Evolutionary conservation across 2,888 invertebrate species (phyloP), one percentile per base, ranked within the genome.

Genomic region (Oegoconia quadripuncta): DNA sequence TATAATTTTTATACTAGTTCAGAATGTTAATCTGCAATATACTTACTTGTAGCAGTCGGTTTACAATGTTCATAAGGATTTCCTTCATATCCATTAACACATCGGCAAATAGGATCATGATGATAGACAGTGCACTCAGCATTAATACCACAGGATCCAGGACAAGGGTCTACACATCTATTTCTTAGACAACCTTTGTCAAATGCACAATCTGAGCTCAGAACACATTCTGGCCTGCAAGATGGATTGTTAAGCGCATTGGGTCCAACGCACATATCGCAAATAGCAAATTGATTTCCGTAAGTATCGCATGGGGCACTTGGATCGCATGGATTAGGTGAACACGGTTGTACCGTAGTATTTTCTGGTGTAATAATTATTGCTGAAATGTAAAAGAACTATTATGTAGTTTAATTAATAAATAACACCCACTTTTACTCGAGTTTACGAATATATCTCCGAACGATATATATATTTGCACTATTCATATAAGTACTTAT

Each of bases 151-250:
- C 95, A 95, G 2, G 93, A 92, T 33, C 94, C 94, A 6, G 92
- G 91, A 55, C 95, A 95, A 12, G 95, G 95, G 74, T 95, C 93
- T 9, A 90, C 72, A 64, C 96, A 96, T 64, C 88, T 90, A 55
- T 92, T 91, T 46, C 91, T 90, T 34, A 94, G 78, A 64, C 95
- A 96, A 38, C 95, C 93, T 60, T 89, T 91, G 65, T 94, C 88
- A 60, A 93, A 93, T 34, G 92, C 89, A 83, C 96, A 96, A 60
- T 96, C 95, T 1, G 93, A 91, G 63, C 92, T 93, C 11, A 92
- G 89, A 34, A 96, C 79, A 76, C 96, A 96, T 80, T 96, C 95
- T 20, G 95, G 95, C 63, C 93, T 89, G 55, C 96, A 96, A 20
- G 90, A 89, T 16, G 94, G 92, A 73, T 93, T 92, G 50, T 91